Percentiles rank a stretch among this genome's conserved stretches.
phyloP scores from a whole-genome alignment of 1,140 invertebrate species.

The Bombus picipes region DNA sequence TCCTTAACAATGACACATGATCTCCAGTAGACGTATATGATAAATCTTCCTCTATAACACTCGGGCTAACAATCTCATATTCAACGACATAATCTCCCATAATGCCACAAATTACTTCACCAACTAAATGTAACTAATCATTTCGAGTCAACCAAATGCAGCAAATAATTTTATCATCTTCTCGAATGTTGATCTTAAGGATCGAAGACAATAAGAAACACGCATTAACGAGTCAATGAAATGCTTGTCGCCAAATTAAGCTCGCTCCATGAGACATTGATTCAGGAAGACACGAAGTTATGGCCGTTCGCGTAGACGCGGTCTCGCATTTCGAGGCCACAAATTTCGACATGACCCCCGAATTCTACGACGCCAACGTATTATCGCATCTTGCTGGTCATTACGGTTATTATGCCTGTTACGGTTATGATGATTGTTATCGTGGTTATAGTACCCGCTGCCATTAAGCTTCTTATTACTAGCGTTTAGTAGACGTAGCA shows the following conservation, averaged over 20 bases:
- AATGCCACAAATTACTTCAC: neutral
- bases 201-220: neutral
- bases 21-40: neutral
- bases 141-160: neutral
- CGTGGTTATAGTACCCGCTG: conserved; percentile 44
- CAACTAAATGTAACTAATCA: neutral
- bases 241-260: conserved; percentile 48
- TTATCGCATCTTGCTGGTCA: conserved; percentile 53
- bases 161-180: neutral
- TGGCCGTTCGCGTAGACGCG: neutral
- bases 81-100: neutral
- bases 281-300: conserved; percentile 47
- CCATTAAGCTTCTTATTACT: conserved; percentile 65
- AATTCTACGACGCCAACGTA: conserved; percentile 44
- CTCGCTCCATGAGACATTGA: conserved; percentile 50
- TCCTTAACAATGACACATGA: neutral
- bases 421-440: conserved; percentile 68
- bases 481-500: conserved; percentile 50
- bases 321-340: conserved; percentile 2
- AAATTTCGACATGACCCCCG: conserved; percentile 38
- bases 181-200: too few species aligned
- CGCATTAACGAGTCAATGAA: conserved; percentile 16
- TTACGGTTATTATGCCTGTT: conserved; percentile 64
- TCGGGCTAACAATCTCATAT: neutral
- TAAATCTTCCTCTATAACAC: neutral